Evolutionary conservation across 2,113 vertebrate genomes (phyloP).

Genomic region (Alethe castanea): DNA sequence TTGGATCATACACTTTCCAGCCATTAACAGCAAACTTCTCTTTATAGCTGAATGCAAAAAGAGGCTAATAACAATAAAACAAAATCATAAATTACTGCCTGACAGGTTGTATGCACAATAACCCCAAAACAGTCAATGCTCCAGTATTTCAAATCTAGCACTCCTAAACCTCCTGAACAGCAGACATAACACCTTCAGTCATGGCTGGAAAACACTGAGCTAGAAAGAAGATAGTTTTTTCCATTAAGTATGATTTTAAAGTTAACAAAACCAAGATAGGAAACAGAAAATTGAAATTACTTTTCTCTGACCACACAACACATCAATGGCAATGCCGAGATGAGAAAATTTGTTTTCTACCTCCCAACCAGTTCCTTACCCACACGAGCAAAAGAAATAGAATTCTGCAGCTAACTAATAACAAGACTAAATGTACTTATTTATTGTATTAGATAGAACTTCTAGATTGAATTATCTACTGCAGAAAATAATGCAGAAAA

Average conservation of each 20-base stretch:
- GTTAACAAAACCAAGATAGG: background rate
- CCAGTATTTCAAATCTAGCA: background rate
- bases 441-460: background rate
- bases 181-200: background rate
- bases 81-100: background rate
- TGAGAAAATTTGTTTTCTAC: background rate
- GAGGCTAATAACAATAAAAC: conserved; percentile 71
- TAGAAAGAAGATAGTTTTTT: background rate
- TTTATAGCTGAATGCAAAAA: conserved; percentile 92
- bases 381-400: background rate
- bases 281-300: background rate
- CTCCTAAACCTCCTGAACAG: background rate
- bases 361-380: background rate
- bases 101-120: background rate
- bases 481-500: background rate
- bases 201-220: background rate
- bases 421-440: background rate
- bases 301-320: background rate
- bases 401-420: background rate
- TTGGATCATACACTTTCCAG: conserved; percentile 94
- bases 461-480: background rate
- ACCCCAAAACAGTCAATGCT: background rate
- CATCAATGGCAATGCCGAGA: background rate
- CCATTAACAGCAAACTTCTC: conserved; percentile 89
- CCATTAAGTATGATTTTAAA: background rate